These are phyloP conservation scores for Troides oblongomaculatus DNA, from an alignment of 2,888 invertebrate genomes.

Conservation along the genomic window DNA sequence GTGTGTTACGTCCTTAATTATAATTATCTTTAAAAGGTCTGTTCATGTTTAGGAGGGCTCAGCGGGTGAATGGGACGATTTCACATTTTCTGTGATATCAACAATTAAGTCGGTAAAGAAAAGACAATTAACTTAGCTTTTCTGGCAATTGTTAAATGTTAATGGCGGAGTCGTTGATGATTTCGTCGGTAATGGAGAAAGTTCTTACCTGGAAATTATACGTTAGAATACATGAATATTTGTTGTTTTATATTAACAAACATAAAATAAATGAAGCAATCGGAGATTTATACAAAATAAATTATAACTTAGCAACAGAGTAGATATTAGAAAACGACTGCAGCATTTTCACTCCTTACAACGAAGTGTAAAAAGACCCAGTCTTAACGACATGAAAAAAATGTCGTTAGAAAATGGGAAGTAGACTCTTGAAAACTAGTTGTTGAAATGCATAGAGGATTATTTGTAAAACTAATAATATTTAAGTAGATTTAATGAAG, in stretches of 20 bases:
- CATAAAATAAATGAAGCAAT: neutral
- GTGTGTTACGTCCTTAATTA: neutral
- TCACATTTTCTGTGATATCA: constrained; percentile 29
- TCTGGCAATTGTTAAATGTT: constrained; percentile 31
- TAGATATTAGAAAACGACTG: constrained; percentile 35
- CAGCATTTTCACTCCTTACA: constrained; percentile 55
- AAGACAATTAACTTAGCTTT: constrained; percentile 34
- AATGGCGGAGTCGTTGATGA: constrained; percentile 2
- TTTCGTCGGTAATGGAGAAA: constrained; percentile 19
- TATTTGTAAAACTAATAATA: constrained; percentile 38
- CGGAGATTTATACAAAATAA: neutral
- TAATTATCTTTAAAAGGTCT: neutral
- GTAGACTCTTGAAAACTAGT: constrained; percentile 63
- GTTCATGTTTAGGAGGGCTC: constrained; percentile 53
- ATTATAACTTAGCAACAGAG: constrained; percentile 13
- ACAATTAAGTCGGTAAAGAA: constrained; percentile 4
- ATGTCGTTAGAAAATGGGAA: constrained; percentile 79
- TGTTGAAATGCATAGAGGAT: constrained; percentile 53
- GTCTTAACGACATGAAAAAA: constrained; percentile 56
- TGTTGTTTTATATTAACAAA: neutral
- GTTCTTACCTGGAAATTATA: constrained; percentile 5
- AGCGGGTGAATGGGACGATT: constrained; percentile 62
- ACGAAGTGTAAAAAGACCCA: constrained; percentile 53
- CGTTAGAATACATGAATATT: constrained; percentile 5
- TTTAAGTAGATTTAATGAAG: constrained; percentile 14